Evolutionary conservation across 2,113 vertebrate genomes (phyloP).

Genomic region (Ctenodactylus gundi): DNA sequence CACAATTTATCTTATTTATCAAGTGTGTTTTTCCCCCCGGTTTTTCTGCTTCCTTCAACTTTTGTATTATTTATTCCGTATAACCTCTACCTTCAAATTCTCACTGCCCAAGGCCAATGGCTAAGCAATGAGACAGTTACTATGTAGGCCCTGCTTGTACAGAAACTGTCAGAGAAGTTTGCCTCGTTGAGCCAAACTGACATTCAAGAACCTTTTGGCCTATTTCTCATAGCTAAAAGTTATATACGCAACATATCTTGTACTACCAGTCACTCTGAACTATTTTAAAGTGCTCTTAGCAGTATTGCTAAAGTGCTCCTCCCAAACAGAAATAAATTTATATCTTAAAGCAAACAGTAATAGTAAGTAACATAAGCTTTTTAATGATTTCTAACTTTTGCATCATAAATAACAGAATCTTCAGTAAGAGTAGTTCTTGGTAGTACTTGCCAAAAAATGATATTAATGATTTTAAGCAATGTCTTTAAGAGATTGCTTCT

Average conservation of each 20-base stretch:
- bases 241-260: background rate
- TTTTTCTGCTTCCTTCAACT: background rate
- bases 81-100: background rate
- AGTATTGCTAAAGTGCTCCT: background rate
- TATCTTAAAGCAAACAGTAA: background rate
- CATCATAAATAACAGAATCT: background rate
- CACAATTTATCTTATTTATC: background rate
- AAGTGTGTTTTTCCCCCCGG: background rate
- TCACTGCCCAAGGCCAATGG: background rate
- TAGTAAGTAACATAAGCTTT: background rate
- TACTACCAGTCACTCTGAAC: background rate
- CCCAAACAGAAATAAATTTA: background rate
- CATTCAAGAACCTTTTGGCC: background rate
- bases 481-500: background rate
- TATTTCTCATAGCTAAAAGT: background rate
- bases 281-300: background rate
- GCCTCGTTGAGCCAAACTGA: background rate
- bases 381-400: background rate
- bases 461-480: too few relatives aligned
- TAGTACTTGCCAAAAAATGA: background rate
- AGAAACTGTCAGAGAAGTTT: slow-evolving; percentile 12
- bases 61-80: background rate
- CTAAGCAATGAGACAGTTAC: background rate
- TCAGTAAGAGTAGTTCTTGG: background rate
- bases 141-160: background rate